These are phyloP conservation scores for Drosophila gaucha DNA, from an alignment of 2,888 invertebrate genomes.

Conservation along the genomic window DNA sequence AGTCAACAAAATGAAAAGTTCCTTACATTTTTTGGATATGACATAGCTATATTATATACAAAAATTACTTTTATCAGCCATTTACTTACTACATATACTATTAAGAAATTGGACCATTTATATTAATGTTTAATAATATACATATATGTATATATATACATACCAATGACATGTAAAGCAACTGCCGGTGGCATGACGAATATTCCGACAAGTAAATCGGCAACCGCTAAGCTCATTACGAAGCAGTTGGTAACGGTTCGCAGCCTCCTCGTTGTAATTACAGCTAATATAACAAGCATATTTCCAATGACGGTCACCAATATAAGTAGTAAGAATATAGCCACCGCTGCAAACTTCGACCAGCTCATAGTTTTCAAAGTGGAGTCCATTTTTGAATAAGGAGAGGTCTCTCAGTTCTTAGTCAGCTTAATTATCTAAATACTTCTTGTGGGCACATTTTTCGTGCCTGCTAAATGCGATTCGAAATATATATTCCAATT, in stretches of 20 bases:
- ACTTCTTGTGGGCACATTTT: slow-evolving; percentile 5
- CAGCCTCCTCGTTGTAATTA: slow-evolving; percentile 93
- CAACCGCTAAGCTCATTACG: slow-evolving; percentile 96
- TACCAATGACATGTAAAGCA: slow-evolving; percentile 85
- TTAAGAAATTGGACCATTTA: neutral
- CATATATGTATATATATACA: slow-evolving; percentile 81
- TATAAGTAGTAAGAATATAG: slow-evolving; percentile 88
- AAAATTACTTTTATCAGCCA: neutral
- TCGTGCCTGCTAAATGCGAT: slow-evolving; percentile 8
- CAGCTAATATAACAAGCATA: slow-evolving; percentile 94
- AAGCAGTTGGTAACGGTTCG: slow-evolving; percentile 98
- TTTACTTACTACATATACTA: neutral
- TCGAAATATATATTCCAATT: neutral
- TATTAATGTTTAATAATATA: too few relatives aligned
- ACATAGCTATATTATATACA: neutral
- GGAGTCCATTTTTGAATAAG: slow-evolving; percentile 55
- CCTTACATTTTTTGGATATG: neutral
- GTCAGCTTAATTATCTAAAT: slow-evolving; percentile 15
- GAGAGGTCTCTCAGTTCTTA: neutral
- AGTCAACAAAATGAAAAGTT: slow-evolving; percentile 1
- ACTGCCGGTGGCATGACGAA: slow-evolving; percentile 98
- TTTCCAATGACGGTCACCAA: slow-evolving; percentile 93
- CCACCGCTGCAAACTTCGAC: slow-evolving; percentile 86
- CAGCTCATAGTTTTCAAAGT: slow-evolving; percentile 85
- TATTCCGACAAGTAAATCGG: slow-evolving; percentile 96